These are phyloP conservation scores for Tenthredo scrophulariae DNA, from an alignment of 2,888 invertebrate genomes.

Conservation along the genomic window DNA sequence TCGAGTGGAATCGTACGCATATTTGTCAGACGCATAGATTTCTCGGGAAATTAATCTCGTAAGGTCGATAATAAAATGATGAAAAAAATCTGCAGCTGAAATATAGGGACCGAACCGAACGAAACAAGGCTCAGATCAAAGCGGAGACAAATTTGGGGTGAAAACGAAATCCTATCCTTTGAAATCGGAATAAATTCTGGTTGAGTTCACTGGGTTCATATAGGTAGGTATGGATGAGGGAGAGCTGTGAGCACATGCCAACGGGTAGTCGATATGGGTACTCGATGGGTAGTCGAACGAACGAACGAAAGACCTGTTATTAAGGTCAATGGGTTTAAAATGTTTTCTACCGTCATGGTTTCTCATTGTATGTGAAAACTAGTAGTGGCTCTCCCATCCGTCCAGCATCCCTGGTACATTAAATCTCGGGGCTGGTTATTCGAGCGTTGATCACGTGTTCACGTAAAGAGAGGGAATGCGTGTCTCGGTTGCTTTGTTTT, in stretches of 20 bases:
- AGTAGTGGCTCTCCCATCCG: not conserved
- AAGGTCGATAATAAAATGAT: not conserved
- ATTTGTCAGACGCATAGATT: not conserved
- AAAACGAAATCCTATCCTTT: not conserved
- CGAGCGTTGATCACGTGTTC: conserved; percentile 11
- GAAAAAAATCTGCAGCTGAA: not conserved
- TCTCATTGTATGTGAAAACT: conserved; percentile 22
- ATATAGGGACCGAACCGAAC: not conserved
- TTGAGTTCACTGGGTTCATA: conserved; percentile 40
- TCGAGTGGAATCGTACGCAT: not conserved
- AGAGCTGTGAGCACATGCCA: conserved; percentile 14
- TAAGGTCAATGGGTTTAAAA: conserved; percentile 68
- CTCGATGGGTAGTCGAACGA: conserved; percentile 44
- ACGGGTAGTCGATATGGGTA: conserved; percentile 39
- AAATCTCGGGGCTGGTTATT: not conserved
- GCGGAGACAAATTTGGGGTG: not conserved
- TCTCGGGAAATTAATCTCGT: not conserved
- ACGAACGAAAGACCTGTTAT: conserved; percentile 65
- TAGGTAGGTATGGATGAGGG: not conserved
- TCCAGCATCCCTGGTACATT: not conserved
- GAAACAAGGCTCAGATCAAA: not conserved
- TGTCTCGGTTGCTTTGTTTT: conserved; percentile 25
- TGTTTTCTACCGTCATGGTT: conserved; percentile 63
- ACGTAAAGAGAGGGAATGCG: not conserved
- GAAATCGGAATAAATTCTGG: not conserved